Percentiles rank a stretch among this genome's conserved stretches.
phyloP scores from a whole-genome alignment of 2,113 vertebrate species.

The Megaceryle maxima region DNA sequence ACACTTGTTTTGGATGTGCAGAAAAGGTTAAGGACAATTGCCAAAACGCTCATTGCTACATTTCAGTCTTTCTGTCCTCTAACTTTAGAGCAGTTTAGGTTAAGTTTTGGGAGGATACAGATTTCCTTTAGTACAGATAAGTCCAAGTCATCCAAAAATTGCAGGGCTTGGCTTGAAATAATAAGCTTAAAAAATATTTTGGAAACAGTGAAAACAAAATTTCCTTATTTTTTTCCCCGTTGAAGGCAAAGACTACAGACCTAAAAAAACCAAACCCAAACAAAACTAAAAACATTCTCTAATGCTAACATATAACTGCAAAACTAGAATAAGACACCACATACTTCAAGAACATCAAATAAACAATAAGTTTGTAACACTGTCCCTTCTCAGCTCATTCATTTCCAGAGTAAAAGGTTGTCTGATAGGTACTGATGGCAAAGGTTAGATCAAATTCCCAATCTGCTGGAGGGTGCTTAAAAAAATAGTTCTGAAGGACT shows the following conservation, averaged over 20 bases:
- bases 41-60: neutral
- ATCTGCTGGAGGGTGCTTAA: neutral
- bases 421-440: slow-evolving; percentile 18
- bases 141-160: neutral
- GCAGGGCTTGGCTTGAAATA: neutral
- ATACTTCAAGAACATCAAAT: neutral
- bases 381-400: neutral
- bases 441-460: slow-evolving; percentile 26
- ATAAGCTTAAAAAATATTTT: neutral
- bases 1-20: neutral
- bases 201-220: neutral
- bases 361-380: neutral
- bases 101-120: neutral
- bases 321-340: neutral
- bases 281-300: neutral
- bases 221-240: neutral
- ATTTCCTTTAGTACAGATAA: neutral
- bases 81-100: neutral
- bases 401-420: neutral
- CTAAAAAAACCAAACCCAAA: neutral
- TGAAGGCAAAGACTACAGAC: neutral
- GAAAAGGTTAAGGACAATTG: neutral
- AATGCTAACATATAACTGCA: neutral
- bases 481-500: neutral
- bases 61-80: neutral